Percentiles rank a stretch among this genome's conserved stretches.
Evolutionary conservation across 2,797 vertebrate species (phyloP).

Genomic region (Protosalanx chinensis): DNA sequence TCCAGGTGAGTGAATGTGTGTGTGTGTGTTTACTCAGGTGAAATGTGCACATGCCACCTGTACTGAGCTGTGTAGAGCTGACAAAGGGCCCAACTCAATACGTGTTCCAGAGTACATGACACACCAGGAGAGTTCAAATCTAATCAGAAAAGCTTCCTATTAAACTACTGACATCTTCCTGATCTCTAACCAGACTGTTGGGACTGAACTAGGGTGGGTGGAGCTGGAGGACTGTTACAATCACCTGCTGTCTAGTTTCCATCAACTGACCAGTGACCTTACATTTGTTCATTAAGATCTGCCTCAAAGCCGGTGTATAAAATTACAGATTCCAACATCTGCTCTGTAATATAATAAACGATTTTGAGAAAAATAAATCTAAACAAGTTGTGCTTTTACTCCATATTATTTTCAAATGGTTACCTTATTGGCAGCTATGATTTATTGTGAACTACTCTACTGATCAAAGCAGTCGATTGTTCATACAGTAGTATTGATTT

Average conservation of each 20-base stretch:
- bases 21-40: slow-evolving; percentile 23
- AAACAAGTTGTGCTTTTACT: slow-evolving; percentile 70
- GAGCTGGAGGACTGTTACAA: slow-evolving; percentile 67
- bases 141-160: background rate
- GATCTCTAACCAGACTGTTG: background rate
- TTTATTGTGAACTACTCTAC: background rate
- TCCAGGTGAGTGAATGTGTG: slow-evolving; percentile 23
- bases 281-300: slow-evolving; percentile 77
- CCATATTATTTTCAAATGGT: slow-evolving; percentile 78
- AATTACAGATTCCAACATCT: slow-evolving; percentile 76
- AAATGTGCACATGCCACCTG: no score
- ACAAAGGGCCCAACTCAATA: background rate
- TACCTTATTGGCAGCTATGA: background rate
- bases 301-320: slow-evolving; percentile 79
- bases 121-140: background rate
- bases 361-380: slow-evolving; percentile 82
- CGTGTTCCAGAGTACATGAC: no score
- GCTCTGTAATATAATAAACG: slow-evolving; percentile 90
- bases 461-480: background rate
- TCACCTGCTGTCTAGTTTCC: slow-evolving; percentile 70
- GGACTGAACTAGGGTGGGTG: slow-evolving; percentile 19
- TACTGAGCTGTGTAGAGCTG: no score
- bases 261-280: slow-evolving; percentile 67
- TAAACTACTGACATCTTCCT: background rate
- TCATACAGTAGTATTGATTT: background rate